These are phyloP conservation scores for Conus ventricosus DNA, from an alignment of 1,140 invertebrate genomes.

Conservation along the genomic window DNA sequence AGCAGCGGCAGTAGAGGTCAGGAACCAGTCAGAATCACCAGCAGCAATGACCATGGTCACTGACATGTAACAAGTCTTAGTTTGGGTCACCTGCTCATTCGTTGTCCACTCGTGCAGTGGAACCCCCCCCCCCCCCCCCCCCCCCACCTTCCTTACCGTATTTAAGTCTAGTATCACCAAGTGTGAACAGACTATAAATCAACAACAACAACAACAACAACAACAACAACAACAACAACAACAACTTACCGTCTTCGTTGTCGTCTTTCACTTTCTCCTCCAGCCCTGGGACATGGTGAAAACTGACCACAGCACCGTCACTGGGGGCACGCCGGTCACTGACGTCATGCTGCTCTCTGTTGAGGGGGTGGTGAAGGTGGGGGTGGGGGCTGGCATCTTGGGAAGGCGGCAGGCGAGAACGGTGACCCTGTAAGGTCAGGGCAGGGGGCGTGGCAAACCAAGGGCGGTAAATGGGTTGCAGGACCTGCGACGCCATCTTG, in stretches of 20 bases:
- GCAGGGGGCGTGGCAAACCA: slow-evolving; percentile 43
- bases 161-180: no score
- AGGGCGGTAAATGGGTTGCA: slow-evolving; percentile 48
- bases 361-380: background rate
- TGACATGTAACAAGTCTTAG: no score
- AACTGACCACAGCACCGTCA: background rate
- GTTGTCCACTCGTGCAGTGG: no score
- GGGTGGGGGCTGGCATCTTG: background rate
- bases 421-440: background rate
- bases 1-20: no score
- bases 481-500: slow-evolving; percentile 54
- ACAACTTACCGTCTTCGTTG: slow-evolving; percentile 13
- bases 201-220: no score
- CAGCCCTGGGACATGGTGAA: background rate
- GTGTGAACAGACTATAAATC: no score
- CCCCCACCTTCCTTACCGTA: background rate
- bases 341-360: background rate
- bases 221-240: no score
- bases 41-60: no score
- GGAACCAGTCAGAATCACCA: no score
- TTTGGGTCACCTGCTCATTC: no score
- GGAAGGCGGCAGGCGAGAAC: background rate
- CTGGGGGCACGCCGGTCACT: background rate
- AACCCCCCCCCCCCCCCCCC: no score
- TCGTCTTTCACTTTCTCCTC: background rate